Percentiles rank a stretch among this genome's conserved stretches.
phyloP scores from a whole-genome alignment of 2,113 vertebrate species.

The Indri indri region DNA sequence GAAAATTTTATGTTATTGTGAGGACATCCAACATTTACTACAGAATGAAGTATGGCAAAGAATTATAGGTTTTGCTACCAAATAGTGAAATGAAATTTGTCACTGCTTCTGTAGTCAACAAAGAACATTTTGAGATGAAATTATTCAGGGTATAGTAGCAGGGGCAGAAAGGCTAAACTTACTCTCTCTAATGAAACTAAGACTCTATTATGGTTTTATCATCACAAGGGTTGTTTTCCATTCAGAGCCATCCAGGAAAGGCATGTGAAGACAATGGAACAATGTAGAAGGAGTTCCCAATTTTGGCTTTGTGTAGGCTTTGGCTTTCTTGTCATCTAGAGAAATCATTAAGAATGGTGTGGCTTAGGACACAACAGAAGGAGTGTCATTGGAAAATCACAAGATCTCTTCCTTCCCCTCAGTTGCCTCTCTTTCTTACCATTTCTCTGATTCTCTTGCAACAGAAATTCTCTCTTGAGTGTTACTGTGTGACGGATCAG shows the following conservation, averaged over 20 bases:
- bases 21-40: neutral
- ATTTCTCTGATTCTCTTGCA: neutral
- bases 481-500: neutral
- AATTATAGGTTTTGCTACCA: constrained; percentile 22
- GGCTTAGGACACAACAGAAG: neutral
- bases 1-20: neutral
- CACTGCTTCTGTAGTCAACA: neutral
- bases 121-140: constrained; percentile 1
- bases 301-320: neutral
- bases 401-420: neutral
- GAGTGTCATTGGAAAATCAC: neutral
- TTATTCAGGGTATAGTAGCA: neutral
- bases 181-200: neutral
- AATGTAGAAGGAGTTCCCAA: neutral
- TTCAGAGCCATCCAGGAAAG: neutral
- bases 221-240: neutral
- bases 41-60: neutral
- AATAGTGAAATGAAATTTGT: constrained; percentile 18
- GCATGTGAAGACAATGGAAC: neutral
- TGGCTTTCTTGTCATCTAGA: neutral
- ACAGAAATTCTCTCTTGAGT: neutral
- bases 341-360: neutral
- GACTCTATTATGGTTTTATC: neutral
- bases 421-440: neutral
- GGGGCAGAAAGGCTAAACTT: neutral